Base-by-base conservation (phyloP, 2,113 vertebrate genomes). In the Felis chaus region DNA sequence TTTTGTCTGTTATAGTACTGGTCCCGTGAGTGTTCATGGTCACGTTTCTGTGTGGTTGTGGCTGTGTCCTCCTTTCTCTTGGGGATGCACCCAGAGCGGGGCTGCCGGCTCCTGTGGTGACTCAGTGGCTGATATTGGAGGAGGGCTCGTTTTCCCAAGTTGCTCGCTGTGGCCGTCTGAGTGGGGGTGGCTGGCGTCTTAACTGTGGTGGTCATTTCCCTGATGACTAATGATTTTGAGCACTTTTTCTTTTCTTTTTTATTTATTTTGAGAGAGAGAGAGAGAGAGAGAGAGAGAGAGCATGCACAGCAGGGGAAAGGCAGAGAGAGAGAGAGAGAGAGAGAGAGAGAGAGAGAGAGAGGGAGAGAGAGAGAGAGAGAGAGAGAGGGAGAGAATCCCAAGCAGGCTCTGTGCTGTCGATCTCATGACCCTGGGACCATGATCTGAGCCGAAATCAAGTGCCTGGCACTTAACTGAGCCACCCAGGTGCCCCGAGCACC, bases 161-260 rank as follows among this genome's bases (percentile, higher is more conserved):
- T 14, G 36, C 1, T n/a, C 15, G 15, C 4, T 1, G 0, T 5
- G 11, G 78, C 65, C 57, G 3, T 33, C 23, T 12, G 3, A 0
- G 61, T 27, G 83, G 55, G 0, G 10, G 25, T 15, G 15, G 5
- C 18, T 36, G 36, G 31, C 1, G 0, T 27, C 50, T 94, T 10
- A 4, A 4, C 0, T 21, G 9, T 39, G 50, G 27, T 8, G 23
- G 68, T 33, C 3, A 4, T 25, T 19, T 90, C 57, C 63, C 41
- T 11, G 50, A 4, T 5, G 79, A 23, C 48, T 15, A 1, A 14
- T 2, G 90, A 45, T 36, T 50, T 19, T 68, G 50, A 36, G 36
- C 48, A 13, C 41, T 79, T 19, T 81, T 65, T 53, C 71, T 76
- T 74, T 45, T 29, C 10, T 41, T 25, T 74, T 23, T 23, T 61